A percentile compares a stretch with the other conserved stretches of the same genome.
Conservation (phyloP, 2,888 invertebrate genomes). For the Lamellibrachia satsuma region DNA sequence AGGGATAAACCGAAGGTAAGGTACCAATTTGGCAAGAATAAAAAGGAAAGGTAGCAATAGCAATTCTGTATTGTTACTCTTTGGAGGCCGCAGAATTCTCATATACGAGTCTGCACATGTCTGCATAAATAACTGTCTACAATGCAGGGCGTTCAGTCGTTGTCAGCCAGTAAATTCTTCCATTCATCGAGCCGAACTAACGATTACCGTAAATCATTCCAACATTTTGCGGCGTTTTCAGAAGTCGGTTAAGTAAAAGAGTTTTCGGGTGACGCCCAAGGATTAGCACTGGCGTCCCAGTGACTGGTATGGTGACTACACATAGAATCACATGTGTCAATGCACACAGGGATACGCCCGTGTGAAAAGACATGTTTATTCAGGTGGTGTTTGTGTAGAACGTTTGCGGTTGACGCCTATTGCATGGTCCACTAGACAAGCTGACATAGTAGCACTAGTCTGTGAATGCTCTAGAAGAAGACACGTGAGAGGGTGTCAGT, state of each 20-base stretch:
- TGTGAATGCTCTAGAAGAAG: neutral
- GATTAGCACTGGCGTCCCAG: neutral
- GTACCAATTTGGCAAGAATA: too few relatives aligned
- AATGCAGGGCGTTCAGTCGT: neutral
- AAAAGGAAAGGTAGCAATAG: too few relatives aligned
- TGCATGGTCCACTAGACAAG: neutral
- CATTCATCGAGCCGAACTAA: neutral
- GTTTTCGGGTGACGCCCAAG: neutral
- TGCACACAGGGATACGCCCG: neutral
- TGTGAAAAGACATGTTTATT: neutral
- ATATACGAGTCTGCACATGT: neutral
- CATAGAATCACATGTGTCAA: neutral
- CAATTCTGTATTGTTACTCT: too few relatives aligned
- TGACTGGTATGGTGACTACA: neutral
- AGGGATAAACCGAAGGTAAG: too few relatives aligned
- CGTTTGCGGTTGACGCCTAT: neutral
- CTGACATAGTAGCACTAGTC: neutral
- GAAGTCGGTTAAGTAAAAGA: neutral
- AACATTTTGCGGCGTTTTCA: neutral
- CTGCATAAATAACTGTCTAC: neutral
- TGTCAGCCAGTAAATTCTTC: conserved; percentile 3
- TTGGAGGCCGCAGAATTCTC: neutral
- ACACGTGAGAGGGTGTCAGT: neutral
- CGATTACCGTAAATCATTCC: neutral
- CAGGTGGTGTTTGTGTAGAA: neutral